phyloP scores from a whole-genome alignment of 2,888 invertebrate genomes.

The Odontomyia ornata region DNA sequence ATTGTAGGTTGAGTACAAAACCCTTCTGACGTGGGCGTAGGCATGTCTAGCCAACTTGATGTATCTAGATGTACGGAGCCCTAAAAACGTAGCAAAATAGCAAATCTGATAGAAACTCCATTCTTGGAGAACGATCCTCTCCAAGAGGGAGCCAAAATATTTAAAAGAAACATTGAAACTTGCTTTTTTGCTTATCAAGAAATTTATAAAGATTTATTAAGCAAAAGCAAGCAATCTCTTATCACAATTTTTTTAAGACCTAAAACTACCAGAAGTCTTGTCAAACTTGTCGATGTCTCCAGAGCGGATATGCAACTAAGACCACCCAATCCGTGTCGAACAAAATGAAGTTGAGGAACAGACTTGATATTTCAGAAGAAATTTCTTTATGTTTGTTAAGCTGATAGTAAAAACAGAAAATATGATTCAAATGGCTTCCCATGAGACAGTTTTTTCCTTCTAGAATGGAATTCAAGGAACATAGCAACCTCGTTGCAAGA shows the following conservation, averaged over 20 bases:
- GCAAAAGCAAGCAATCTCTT: background rate
- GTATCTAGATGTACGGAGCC: too few relatives aligned
- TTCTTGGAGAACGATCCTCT: background rate
- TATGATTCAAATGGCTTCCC: too few relatives aligned
- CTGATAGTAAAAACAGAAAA: too few relatives aligned
- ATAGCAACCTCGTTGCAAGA: background rate
- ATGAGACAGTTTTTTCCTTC: background rate
- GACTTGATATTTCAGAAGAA: background rate
- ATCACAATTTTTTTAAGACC: background rate
- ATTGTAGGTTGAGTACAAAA: too few relatives aligned
- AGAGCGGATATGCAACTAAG: background rate
- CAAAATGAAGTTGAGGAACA: background rate
- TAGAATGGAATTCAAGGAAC: background rate
- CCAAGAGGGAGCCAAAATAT: background rate
- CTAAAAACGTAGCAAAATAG: too few relatives aligned
- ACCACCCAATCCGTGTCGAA: background rate
- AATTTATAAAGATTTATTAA: background rate
- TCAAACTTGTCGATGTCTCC: background rate
- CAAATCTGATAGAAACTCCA: background rate
- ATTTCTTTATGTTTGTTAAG: background rate
- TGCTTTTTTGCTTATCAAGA: background rate
- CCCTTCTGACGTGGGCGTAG: too few relatives aligned
- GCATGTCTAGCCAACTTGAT: too few relatives aligned
- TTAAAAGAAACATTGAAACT: background rate
- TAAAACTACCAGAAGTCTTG: background rate